Evolutionary conservation across 2,113 vertebrate genomes (phyloP).

Genomic region (Apteryx mantelli): DNA sequence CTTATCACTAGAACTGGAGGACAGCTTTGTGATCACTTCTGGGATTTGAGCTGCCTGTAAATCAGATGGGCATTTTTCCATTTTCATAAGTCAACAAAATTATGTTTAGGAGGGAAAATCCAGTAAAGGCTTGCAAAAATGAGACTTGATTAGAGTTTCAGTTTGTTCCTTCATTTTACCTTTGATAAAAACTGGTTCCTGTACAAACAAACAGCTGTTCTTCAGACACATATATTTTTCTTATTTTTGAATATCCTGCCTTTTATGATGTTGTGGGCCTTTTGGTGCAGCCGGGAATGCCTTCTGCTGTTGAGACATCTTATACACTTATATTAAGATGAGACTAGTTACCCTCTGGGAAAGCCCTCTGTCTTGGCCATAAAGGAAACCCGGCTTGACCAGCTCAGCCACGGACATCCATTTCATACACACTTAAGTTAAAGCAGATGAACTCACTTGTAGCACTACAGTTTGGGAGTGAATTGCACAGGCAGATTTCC

Average conservation of each 20-base stretch:
- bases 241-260: not conserved
- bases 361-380: not conserved
- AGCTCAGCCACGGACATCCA: not conserved
- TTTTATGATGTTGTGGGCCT: not conserved
- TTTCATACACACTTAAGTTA: not conserved
- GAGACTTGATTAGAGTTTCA: not conserved
- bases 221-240: not conserved
- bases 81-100: constrained; percentile 8
- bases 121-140: not conserved
- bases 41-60: not conserved
- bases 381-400: not conserved
- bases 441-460: not conserved
- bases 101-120: not conserved
- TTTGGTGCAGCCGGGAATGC: not conserved
- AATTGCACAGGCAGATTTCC: not conserved
- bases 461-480: not conserved
- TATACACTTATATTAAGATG: not conserved
- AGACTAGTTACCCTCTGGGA: not conserved
- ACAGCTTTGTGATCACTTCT: not conserved
- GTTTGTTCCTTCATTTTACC: not conserved
- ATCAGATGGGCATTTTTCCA: constrained; percentile 58
- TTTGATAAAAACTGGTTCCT: not conserved
- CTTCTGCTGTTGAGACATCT: not conserved
- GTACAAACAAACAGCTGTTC: not conserved
- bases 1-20: not conserved